phyloP scores from a whole-genome alignment of 2,797 vertebrate genomes.

The Neostethus bicornis region DNA sequence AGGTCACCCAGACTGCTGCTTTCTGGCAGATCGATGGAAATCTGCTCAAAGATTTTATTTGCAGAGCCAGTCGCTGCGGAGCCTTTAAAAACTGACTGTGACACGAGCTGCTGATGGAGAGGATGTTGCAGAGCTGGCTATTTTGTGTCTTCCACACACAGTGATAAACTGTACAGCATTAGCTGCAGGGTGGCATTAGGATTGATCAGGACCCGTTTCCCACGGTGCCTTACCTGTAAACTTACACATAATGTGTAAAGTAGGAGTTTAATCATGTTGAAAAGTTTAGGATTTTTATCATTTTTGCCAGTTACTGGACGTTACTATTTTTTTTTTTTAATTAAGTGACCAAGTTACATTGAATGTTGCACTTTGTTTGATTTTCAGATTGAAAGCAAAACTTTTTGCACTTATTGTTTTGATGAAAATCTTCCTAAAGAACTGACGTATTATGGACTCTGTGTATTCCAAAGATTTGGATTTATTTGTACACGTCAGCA shows the following conservation, averaged over 20 bases:
- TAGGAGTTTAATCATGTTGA: conserved; percentile 5
- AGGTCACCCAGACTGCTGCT: conserved; percentile 93
- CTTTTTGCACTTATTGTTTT: conserved; percentile 31
- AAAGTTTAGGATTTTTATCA: conserved; percentile 4
- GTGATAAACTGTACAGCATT: conserved; percentile 3
- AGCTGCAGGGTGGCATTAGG: conserved; percentile 1
- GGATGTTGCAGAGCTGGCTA: conserved; percentile 1
- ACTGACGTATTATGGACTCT: not conserved
- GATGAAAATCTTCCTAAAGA: not conserved
- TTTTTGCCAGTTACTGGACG: conserved; percentile 31
- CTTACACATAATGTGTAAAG: conserved; percentile 24
- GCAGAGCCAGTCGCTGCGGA: conserved; percentile 96
- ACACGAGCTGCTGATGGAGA: not conserved
- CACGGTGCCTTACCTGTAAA: conserved; percentile 34
- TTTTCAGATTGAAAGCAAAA: conserved; percentile 16
- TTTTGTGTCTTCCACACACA: conserved; percentile 6
- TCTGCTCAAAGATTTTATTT: conserved; percentile 96
- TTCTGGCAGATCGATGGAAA: conserved; percentile 97
- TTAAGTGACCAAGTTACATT: conserved; percentile 40
- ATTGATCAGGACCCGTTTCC: conserved; percentile 13
- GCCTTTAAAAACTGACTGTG: conserved; percentile 94
- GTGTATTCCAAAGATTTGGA: not conserved
- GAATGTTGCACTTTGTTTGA: conserved; percentile 33
- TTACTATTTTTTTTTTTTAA: conserved; percentile 26
- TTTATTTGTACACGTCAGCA: conserved; percentile 22